A percentile compares a stretch with the other conserved stretches of the same genome.
Evolutionary conservation across 2,113 vertebrate genomes (phyloP).

Genomic region (Mesocricetus auratus): DNA sequence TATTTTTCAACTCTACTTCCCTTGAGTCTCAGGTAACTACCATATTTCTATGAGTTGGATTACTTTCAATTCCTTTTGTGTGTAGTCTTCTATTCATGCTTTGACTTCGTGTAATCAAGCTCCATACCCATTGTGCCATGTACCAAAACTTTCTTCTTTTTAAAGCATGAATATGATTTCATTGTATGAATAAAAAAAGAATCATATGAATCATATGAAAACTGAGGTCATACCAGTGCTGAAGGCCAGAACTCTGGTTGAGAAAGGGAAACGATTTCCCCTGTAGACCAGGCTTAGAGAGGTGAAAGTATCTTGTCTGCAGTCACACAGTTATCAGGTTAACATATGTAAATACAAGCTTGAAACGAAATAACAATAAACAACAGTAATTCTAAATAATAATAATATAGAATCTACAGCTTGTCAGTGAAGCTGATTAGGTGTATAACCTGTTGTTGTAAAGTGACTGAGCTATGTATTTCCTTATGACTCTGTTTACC

Average conservation of each 20-base stretch:
- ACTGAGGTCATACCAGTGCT: too few relatives aligned
- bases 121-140: too few relatives aligned
- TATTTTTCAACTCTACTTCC: not conserved
- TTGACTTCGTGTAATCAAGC: too few relatives aligned
- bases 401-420: not conserved
- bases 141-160: too few relatives aligned
- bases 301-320: not conserved
- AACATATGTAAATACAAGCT: not conserved
- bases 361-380: slow-evolving; percentile 38
- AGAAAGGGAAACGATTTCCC: slow-evolving; percentile 17
- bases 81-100: too few relatives aligned
- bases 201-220: not conserved
- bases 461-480: not conserved
- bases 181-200: too few relatives aligned
- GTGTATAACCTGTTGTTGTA: not conserved
- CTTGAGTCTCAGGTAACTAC: not conserved
- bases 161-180: too few relatives aligned
- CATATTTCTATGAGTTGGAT: not conserved
- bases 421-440: not conserved
- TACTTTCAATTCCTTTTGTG: too few relatives aligned
- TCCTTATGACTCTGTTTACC: not conserved
- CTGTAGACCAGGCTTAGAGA: not conserved
- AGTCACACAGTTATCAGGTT: not conserved
- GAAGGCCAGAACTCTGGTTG: slow-evolving; percentile 3
- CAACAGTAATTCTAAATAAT: not conserved